Conservation (phyloP, 2,888 invertebrate genomes). For the Theodoxus fluviatilis region DNA sequence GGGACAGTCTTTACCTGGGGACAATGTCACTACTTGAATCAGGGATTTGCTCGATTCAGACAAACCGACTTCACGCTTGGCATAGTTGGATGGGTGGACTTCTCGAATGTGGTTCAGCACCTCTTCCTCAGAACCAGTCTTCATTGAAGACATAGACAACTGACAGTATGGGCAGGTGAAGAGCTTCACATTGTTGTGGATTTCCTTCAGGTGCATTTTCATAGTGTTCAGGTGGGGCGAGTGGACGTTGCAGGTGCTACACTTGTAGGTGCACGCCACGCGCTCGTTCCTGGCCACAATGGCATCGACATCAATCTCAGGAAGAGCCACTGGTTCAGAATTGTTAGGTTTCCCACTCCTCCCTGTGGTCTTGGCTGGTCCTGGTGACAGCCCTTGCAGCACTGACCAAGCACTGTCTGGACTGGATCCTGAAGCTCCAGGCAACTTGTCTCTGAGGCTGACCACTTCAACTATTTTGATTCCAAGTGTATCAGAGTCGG, state of each 20-base stretch:
- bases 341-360: too few species aligned
- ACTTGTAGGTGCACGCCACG: slow-evolving; percentile 45
- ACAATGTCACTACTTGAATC: slow-evolving; percentile 43
- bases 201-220: slow-evolving; percentile 49
- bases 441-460: slow-evolving; percentile 41
- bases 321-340: slow-evolving; percentile 9
- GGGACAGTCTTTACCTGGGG: slow-evolving; percentile 37
- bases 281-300: slow-evolving; percentile 25
- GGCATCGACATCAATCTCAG: slow-evolving; percentile 27
- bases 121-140: too few species aligned
- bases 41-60: slow-evolving; percentile 51
- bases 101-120: slow-evolving; percentile 49
- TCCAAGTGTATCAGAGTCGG: slow-evolving; percentile 28
- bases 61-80: slow-evolving; percentile 51
- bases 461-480: slow-evolving; percentile 54
- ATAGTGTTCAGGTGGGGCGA: slow-evolving; percentile 52
- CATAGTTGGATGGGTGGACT: slow-evolving; percentile 46
- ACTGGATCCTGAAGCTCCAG: background rate
- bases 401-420: background rate
- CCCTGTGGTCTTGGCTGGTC: background rate
- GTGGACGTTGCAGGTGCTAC: slow-evolving; percentile 54
- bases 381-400: background rate
- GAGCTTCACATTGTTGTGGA: slow-evolving; percentile 47
- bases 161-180: slow-evolving; percentile 55
- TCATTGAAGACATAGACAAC: slow-evolving; percentile 42